Conservation (phyloP, 2,888 invertebrate genomes). For the Cryptus armator region DNA sequence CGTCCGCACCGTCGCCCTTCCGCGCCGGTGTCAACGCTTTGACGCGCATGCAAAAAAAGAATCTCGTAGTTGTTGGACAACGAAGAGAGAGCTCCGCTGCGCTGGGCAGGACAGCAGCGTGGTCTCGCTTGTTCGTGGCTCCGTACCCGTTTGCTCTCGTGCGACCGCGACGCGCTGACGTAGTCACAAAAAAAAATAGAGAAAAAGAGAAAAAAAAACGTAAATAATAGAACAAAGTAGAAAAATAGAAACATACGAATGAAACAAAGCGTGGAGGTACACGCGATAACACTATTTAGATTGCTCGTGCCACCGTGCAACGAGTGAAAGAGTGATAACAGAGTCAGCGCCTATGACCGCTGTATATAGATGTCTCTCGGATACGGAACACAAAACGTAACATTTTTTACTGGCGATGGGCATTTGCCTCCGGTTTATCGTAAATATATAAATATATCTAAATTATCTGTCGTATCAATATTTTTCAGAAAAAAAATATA, state of each 20-base stretch:
- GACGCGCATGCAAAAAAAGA: slow-evolving; percentile 74
- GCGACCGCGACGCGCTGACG: slow-evolving; percentile 26
- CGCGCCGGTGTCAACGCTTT: slow-evolving; percentile 76
- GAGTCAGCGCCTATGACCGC: slow-evolving; percentile 15
- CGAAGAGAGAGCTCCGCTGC: slow-evolving; percentile 29
- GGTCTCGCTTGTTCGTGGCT: slow-evolving; percentile 11
- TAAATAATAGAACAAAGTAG: slow-evolving; percentile 30
- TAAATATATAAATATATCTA: not conserved
- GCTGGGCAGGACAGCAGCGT: not conserved
- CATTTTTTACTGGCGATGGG: not conserved
- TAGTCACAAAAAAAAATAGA: slow-evolving; percentile 35
- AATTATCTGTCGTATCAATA: not conserved
- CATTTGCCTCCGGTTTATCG: not conserved
- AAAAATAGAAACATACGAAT: slow-evolving; percentile 51
- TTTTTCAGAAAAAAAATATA: not conserved
- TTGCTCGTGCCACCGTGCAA: slow-evolving; percentile 60
- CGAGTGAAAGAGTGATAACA: slow-evolving; percentile 36
- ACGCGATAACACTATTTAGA: slow-evolving; percentile 65
- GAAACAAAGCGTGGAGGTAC: slow-evolving; percentile 53
- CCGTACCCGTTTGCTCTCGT: slow-evolving; percentile 9
- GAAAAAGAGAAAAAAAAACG: slow-evolving; percentile 17
- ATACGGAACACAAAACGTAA: not conserved
- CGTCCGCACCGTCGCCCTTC: slow-evolving; percentile 53
- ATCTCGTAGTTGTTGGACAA: slow-evolving; percentile 69
- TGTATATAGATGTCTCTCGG: not conserved